These are phyloP conservation scores for Pentalonia nigronervosa DNA, from an alignment of 1,140 invertebrate species.

Conservation along the genomic window DNA sequence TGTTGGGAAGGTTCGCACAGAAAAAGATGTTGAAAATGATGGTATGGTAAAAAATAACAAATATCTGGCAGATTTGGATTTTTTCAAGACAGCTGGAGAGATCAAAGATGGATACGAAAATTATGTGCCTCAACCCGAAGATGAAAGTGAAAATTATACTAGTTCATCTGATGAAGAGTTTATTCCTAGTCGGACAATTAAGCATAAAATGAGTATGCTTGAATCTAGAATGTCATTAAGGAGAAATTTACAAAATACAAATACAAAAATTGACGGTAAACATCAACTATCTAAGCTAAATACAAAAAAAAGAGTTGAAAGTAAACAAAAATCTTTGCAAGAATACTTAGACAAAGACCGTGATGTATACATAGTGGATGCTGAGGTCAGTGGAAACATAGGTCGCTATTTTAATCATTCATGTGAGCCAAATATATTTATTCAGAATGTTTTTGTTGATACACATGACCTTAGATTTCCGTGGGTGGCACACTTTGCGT, in stretches of 20 bases:
- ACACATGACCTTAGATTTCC: conserved; percentile 97
- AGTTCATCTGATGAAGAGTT: background rate
- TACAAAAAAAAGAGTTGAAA: background rate
- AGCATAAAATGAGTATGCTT: background rate
- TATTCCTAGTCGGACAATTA: background rate
- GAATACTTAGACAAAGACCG: background rate
- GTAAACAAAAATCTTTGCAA: background rate
- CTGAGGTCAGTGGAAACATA: conserved; percentile 92
- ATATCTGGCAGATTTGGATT: background rate
- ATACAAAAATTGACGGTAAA: background rate
- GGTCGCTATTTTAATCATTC: conserved; percentile 96
- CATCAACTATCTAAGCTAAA: background rate
- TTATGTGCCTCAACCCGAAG: background rate
- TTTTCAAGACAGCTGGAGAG: background rate
- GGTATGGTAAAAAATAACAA: background rate
- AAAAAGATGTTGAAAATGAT: conserved; percentile 82
- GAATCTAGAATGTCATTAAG: background rate
- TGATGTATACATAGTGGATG: conserved; percentile 83
- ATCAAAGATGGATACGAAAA: conserved; percentile 83
- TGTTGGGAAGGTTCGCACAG: conserved; percentile 89
- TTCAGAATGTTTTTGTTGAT: conserved; percentile 98
- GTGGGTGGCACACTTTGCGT: conserved; percentile 95
- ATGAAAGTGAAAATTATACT: background rate
- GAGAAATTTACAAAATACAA: background rate
- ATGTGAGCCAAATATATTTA: conserved; percentile 93